A percentile compares a stretch with the other conserved stretches of the same genome.
Evolutionary conservation across 2,113 vertebrate species (phyloP).

Genomic region (Mus pahari): DNA sequence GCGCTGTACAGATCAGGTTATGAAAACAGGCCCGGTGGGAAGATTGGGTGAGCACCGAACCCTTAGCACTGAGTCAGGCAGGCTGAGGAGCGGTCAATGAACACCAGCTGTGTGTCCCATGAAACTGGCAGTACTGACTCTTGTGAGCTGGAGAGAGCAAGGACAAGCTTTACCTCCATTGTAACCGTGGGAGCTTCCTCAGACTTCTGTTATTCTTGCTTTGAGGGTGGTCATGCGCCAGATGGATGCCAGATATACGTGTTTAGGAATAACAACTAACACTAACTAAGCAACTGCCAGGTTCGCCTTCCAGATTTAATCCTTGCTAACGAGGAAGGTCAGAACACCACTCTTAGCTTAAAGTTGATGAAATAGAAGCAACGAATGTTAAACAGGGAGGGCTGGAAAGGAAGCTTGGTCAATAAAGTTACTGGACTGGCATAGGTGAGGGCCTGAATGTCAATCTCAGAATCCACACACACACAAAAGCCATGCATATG

Average conservation of each 20-base stretch:
- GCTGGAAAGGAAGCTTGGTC: not conserved
- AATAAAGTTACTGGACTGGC: not conserved
- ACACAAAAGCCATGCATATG: not conserved
- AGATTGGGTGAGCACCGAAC: not conserved
- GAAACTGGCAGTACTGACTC: not conserved
- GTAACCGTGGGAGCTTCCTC: not conserved
- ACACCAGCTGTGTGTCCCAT: not conserved
- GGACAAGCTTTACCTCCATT: not conserved
- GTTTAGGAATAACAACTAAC: not conserved
- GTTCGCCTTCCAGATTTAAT: not conserved
- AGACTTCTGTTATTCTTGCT: not conserved
- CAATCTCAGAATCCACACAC: not conserved
- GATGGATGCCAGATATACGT: not conserved
- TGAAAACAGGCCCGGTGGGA: slow-evolving; percentile 23
- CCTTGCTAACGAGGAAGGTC: not conserved
- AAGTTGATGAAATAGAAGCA: not conserved
- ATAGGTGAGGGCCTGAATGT: not conserved
- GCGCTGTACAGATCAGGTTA: slow-evolving; percentile 25
- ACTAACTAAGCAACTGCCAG: not conserved
- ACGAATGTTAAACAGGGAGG: not conserved
- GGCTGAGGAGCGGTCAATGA: not conserved
- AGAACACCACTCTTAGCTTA: not conserved
- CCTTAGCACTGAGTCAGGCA: not conserved
- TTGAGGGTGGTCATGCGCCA: accelerated
- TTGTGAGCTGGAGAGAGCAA: not conserved